Evolutionary conservation across 2,113 vertebrate species (phyloP), one percentile per base, ranked within the genome.

Genomic region (Lichenostomus cassidix): DNA sequence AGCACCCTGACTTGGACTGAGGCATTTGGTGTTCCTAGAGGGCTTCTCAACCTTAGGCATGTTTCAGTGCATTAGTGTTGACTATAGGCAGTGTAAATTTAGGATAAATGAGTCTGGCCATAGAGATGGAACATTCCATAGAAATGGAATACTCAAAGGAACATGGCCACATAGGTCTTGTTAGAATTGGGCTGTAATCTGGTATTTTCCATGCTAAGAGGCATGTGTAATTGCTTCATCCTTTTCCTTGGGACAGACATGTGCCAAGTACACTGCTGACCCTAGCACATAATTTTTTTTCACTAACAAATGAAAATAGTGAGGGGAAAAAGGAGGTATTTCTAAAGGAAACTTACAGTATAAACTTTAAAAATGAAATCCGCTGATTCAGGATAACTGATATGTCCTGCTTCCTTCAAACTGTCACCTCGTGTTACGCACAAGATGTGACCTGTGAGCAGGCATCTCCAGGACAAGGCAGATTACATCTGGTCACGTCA

Each of bases 191-290:
- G 60, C 63, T 87, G 35, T 37, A 55, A 60, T 78, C 81, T 82
- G 60, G 20, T 62, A 4, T 53, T 73, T 89, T 58, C 76, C 6
- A 0, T 65, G 87, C 64, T 74, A 59, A 0, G 5, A 50, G 59
- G 71, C 10, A 0, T 16, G 11, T 69, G 3, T 75, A 37, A 92
- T 64, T 53, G 50, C 67, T 78, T 92, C 81, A 65, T 76, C 75
- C 63, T 94, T 76, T 92, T 85, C 89, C 87, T 80, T 55, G 58
- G 65, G 53, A 79, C 25, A 59, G 42, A 10, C 82, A 20, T 44
- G 59, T 91, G 87, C 92, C 85, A 94, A 97, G 82, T 39, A 59
- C n/a, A 28, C 80, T 47, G 55, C 64, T 97, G 93, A 93, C 87
- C 79, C 42, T 5, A 87, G 70, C 87, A 71, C 22, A 6, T 70